Conservation (phyloP, 2,113 vertebrate genomes). For the Macaca nemestrina region DNA sequence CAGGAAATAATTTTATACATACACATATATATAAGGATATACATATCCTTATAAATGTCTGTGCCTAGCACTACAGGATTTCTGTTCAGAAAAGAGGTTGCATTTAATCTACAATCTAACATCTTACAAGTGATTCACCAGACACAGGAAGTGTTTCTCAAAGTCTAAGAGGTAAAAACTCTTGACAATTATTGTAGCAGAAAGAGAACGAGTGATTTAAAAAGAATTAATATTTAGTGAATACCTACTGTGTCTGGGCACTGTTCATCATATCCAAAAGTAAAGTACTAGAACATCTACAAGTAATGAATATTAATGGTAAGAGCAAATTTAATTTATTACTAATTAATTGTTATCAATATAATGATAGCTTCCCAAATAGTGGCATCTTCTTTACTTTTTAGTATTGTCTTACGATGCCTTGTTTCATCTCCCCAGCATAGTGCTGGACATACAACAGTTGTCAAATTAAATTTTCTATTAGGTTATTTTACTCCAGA, state of each 20-base stretch:
- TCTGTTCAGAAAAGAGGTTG: neutral
- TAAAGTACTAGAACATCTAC: neutral
- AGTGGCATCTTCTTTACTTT: neutral
- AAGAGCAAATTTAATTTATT: slow-evolving; percentile 28
- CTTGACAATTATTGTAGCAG: neutral
- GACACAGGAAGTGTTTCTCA: neutral
- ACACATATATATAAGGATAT: neutral
- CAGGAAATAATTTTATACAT: neutral
- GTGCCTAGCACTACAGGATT: neutral
- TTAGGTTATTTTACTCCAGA: neutral
- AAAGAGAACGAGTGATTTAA: neutral
- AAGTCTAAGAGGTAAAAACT: neutral
- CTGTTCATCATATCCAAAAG: neutral
- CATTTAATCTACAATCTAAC: neutral
- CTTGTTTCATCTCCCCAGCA: neutral
- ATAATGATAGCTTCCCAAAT: neutral
- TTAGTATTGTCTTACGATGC: neutral
- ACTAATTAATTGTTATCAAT: slow-evolving; percentile 3
- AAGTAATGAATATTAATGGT: neutral
- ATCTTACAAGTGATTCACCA: slow-evolving; percentile 7
- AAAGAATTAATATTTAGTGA: neutral
- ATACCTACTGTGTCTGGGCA: neutral
- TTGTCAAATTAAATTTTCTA: neutral
- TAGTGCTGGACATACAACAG: neutral
- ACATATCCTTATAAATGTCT: neutral